Evolutionary conservation across 2,113 vertebrate species (phyloP), one percentile per base, ranked within the genome.

Genomic region (Alexandromys fortis): DNA sequence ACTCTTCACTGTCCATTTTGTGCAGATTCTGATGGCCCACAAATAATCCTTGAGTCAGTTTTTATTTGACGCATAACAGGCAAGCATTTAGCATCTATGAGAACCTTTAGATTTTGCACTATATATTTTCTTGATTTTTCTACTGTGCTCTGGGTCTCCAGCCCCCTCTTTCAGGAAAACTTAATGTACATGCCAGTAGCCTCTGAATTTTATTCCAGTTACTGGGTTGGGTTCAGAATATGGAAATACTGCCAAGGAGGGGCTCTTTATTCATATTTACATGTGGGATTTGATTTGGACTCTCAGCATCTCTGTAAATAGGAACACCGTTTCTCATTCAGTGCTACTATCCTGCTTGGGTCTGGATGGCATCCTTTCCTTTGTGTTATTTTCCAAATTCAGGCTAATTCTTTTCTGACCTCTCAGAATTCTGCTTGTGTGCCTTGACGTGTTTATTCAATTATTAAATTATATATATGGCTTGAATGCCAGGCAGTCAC

Each of bases 1-100:
- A 98, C 97, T 89, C 96, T 81, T 97, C 63, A 42, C 35, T 88
- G 38, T 42, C 97, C 72, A 7, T 86, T 90, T 19, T 63, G n/a
- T 86, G 33, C 14, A 67, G 58, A 95, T 72, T 82, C 35, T 49
- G 79, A 67, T 91, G 45, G 16, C 82, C 58, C 19, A 55, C 49
- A 33, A 35, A 67, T 38, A 52, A 63, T 67, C 68, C 17, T 73
- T 86, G 45, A n/a, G 12, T 13, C 24, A 81, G 83, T 75, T 94
- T 95, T 82, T 26, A 86, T 19, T 92, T 76, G 87, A 16, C 7
- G 16, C 58, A 65, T 6, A 67, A 33, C 47, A 52, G 73, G 90
- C 76, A 90, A 42, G 30, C n/a, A 58, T 16, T 86, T 63, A 61
- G 21, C 16, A 45, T 38, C 30, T 70, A 4, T 77, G 33, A 28